Evolutionary conservation across 2,888 invertebrate genomes (phyloP).

Genomic region (Hofmannophila pseudospretella): DNA sequence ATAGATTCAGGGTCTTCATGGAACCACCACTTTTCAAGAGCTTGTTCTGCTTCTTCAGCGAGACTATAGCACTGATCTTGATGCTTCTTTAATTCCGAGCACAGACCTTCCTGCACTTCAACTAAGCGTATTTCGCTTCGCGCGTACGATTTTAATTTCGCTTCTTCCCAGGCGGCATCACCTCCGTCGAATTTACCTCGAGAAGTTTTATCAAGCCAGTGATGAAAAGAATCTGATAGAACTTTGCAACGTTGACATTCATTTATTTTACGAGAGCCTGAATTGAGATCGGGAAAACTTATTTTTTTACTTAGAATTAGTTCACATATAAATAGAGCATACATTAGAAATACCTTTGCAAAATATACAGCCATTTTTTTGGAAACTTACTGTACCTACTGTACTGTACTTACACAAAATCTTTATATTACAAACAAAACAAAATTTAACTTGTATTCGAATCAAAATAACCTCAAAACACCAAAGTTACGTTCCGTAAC

Average conservation of each 20-base stretch:
- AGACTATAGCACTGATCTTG: constrained; percentile 89
- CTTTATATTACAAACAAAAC: too few species aligned
- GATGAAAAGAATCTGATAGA: constrained; percentile 84
- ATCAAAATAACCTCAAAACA: neutral
- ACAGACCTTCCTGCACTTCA: constrained; percentile 94
- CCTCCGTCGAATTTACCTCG: constrained; percentile 95
- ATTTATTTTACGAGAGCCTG: constrained; percentile 20
- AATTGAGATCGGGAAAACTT: constrained; percentile 17
- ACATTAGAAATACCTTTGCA: constrained; percentile 19
- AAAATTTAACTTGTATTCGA: neutral
- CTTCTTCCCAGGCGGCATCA: constrained; percentile 95
- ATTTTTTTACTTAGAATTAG: constrained; percentile 27
- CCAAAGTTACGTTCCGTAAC: too few species aligned
- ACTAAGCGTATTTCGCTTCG: constrained; percentile 93
- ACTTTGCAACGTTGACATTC: constrained; percentile 85
- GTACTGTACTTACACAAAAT: neutral
- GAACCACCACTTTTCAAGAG: constrained; percentile 94
- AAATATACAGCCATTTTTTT: constrained; percentile 16
- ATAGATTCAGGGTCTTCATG: constrained; percentile 69
- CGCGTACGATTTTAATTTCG: constrained; percentile 88
- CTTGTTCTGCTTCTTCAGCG: constrained; percentile 87
- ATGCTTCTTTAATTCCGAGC: constrained; percentile 82
- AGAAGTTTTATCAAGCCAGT: constrained; percentile 88
- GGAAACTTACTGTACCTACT: neutral
- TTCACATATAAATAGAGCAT: constrained; percentile 25